Base-by-base conservation (phyloP, 2,888 invertebrate species). In the Ecliptopera silaceata region DNA sequence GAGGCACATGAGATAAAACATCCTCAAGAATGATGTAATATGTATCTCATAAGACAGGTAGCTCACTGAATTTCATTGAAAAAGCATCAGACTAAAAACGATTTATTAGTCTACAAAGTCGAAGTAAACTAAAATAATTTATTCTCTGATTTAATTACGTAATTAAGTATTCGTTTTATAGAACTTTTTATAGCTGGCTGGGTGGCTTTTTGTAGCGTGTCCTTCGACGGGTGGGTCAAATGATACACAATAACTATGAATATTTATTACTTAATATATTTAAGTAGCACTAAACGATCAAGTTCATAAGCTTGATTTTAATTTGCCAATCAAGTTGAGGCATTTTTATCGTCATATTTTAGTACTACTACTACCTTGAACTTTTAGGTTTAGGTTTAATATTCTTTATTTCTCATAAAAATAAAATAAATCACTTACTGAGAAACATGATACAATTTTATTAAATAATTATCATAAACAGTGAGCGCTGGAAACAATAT, bases 191-290 rank as follows among this genome's bases (percentile, higher is more conserved):
- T 34, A 34, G 13, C 4, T 34, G 13, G 36, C 15, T 36, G 15
- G 13, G 5, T 12, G 13, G 5, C 6, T 36, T 15, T 36, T 36
- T 15, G 8, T 36, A 15, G 36, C 36, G 36, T 36, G 15, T 15
- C 15, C 8, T 43, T 44, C 51, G 51, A 43, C 26, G 20, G 51
- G 51, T 29, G 44, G 44, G 44, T 51, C 44, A 36, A 36, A 51
- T 43, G 51, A 51, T 31, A 31, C 17, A 51, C 44, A 20, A 29
- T 36, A 32, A 36, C 36, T 8, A 12, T 29, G 26, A 29, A 6
- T 22, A 46, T 51, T 51, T 51, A 51, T 51, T 43, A 36, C 34
- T 51, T 38, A 36, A 44, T 51, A 44, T 44, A 44, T 51, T 29
- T 29, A 51, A 51, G 51, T 51, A 51, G 36, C 36, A 36, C 34